Evolutionary conservation across 2,797 vertebrate species (phyloP).

Genomic region (Pseudochirops cupreus): DNA sequence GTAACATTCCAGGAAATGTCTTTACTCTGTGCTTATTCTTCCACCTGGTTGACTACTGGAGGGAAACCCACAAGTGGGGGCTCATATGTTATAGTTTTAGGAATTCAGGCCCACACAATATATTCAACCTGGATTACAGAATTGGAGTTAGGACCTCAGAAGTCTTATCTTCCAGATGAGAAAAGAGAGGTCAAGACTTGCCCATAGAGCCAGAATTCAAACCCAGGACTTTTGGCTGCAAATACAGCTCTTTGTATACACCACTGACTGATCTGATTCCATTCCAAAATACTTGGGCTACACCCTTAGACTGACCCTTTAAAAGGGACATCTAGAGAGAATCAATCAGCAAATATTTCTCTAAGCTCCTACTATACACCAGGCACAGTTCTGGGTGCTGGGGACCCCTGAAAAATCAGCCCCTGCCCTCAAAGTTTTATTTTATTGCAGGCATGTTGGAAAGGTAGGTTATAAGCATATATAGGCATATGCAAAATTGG

Average conservation of each 20-base stretch:
- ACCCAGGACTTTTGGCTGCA: background rate
- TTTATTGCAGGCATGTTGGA: background rate
- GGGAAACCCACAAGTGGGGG: background rate
- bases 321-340: background rate
- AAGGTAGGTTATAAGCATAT: background rate
- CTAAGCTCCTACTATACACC: background rate
- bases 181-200: background rate
- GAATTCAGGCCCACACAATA: background rate
- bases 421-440: background rate
- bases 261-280: background rate
- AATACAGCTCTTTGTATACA: background rate
- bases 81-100: background rate
- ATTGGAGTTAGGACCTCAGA: background rate
- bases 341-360: background rate
- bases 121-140: background rate
- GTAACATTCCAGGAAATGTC: background rate
- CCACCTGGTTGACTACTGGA: background rate
- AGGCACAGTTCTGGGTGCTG: background rate
- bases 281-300: background rate
- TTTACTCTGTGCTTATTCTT: background rate
- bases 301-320: background rate
- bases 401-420: background rate
- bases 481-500: background rate
- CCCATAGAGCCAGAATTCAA: background rate
- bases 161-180: background rate